phyloP scores from a whole-genome alignment of 2,888 invertebrate genomes.

The Apotomis capreana region DNA sequence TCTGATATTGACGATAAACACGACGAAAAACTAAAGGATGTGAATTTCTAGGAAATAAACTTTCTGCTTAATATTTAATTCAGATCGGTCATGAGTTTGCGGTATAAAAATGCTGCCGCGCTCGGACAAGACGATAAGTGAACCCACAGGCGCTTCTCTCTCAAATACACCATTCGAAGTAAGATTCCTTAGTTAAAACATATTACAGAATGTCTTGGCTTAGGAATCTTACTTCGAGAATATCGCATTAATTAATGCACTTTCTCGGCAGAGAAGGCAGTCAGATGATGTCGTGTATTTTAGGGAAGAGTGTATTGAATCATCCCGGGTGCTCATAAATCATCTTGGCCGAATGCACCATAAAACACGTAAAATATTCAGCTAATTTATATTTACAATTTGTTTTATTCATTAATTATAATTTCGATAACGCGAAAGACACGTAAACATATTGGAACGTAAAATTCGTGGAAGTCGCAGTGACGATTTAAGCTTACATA shows the following conservation, averaged over 20 bases:
- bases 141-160: background rate
- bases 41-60: no score
- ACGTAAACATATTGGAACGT: background rate
- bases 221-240: no score
- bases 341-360: background rate
- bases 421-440: background rate
- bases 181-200: no score
- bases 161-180: background rate
- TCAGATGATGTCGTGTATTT: no score
- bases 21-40: no score
- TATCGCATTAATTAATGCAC: no score
- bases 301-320: no score
- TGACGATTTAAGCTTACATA: background rate
- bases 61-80: background rate
- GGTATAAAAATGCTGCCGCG: background rate
- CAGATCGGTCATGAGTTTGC: background rate
- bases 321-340: background rate
- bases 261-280: no score
- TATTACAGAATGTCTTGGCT: no score
- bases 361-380: slow-evolving; percentile 4
- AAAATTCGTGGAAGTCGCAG: background rate
- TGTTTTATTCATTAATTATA: background rate
- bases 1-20: no score
- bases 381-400: slow-evolving; percentile 4
- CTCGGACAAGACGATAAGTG: background rate